Evolutionary conservation across 2,888 invertebrate genomes (phyloP).

Genomic region (Onthophagus sagittarius): DNA sequence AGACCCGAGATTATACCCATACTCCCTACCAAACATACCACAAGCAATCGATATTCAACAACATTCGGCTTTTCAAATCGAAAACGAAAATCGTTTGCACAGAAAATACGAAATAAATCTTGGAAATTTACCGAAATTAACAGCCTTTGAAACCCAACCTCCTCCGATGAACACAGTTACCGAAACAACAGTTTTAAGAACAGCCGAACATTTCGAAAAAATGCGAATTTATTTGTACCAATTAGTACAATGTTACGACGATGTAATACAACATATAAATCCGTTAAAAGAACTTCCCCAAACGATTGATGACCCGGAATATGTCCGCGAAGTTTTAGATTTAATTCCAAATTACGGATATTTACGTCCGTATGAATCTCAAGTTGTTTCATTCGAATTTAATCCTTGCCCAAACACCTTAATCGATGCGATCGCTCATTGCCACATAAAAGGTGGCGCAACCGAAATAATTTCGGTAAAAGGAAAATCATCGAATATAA

Average conservation of each 20-base stretch:
- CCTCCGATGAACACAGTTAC: background rate
- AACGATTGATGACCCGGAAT: conserved; percentile 40
- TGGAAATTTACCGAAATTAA: background rate
- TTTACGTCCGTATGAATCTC: conserved; percentile 53
- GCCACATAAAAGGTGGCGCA: conserved; percentile 57
- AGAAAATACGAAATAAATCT: conserved; percentile 9
- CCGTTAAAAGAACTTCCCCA: conserved; percentile 17
- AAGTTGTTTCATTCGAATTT: conserved; percentile 52
- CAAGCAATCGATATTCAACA: background rate
- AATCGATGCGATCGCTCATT: conserved; percentile 51
- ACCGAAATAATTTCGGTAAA: conserved; percentile 51
- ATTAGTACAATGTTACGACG: conserved; percentile 20
- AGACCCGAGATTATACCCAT: background rate
- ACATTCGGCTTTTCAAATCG: background rate
- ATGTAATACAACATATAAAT: conserved; percentile 16
- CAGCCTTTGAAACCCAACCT: background rate
- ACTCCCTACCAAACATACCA: background rate
- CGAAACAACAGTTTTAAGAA: background rate
- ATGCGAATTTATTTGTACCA: conserved; percentile 26
- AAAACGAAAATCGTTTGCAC: background rate
- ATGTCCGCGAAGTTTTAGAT: conserved; percentile 49
- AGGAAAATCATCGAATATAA: conserved; percentile 53
- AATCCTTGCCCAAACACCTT: conserved; percentile 49
- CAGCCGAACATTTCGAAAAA: conserved; percentile 19
- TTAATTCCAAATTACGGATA: conserved; percentile 52